Evolutionary conservation across 2,113 vertebrate species (phyloP).

Genomic region (Gambusia holbrooki): DNA sequence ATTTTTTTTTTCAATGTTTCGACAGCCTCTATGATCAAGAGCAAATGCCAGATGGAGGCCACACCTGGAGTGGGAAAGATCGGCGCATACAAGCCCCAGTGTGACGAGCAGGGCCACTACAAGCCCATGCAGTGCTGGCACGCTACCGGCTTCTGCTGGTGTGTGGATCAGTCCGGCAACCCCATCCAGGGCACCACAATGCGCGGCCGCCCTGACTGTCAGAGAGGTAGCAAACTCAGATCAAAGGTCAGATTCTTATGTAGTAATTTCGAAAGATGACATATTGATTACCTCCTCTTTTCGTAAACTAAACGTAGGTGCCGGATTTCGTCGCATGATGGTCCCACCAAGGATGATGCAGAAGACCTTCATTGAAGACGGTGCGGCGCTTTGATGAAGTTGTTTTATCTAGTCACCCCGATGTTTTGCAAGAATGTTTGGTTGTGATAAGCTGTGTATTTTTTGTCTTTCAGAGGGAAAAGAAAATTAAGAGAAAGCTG

Average conservation of each 20-base stretch:
- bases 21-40: conserved; percentile 68
- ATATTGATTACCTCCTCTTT: fast-evolving
- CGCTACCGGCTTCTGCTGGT: conserved; percentile 89
- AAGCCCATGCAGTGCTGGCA: conserved; percentile 86
- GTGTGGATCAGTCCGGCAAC: conserved; percentile 85
- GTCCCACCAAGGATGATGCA: conserved; percentile 33
- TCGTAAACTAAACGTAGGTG: background rate
- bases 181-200: conserved; percentile 77
- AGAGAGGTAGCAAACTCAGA: conserved; percentile 53
- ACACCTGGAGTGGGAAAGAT: conserved; percentile 24
- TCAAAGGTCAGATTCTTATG: background rate
- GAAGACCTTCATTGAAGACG: conserved; percentile 19
- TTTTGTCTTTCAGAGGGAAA: conserved; percentile 39
- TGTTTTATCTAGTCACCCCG: background rate
- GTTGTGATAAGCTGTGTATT: conserved; percentile 2
- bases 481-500: background rate
- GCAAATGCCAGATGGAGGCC: conserved; percentile 86
- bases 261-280: background rate
- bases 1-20: background rate
- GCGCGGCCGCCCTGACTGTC: conserved; percentile 74
- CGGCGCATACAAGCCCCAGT: conserved; percentile 83
- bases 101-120: conserved; percentile 88
- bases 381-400: conserved; percentile 3
- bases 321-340: background rate
- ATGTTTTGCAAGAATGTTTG: background rate